A percentile compares a stretch with the other conserved stretches of the same genome.
These are phyloP conservation scores for Seriola rivoliana DNA, from an alignment of 2,113 vertebrate genomes.

Conservation along the genomic window DNA sequence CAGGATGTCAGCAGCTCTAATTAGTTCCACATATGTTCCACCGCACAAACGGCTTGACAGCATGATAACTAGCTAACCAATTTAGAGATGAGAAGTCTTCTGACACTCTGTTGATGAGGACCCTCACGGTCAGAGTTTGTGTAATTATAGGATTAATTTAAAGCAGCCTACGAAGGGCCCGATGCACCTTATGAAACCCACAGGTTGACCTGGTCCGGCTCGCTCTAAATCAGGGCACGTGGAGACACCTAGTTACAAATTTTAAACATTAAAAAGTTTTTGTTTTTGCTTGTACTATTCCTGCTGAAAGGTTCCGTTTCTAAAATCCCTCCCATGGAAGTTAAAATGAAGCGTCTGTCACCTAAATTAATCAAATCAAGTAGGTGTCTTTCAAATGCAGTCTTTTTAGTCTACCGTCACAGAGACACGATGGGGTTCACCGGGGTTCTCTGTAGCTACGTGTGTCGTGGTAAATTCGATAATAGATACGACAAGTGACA, in stretches of 20 bases:
- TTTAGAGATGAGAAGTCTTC: not conserved
- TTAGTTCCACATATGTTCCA: constrained; percentile 4
- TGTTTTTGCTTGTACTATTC: too few relatives aligned
- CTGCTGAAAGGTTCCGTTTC: too few relatives aligned
- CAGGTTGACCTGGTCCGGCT: not conserved
- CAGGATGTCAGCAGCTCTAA: constrained; percentile 2
- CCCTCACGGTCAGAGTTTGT: not conserved
- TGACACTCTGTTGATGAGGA: constrained; percentile 23
- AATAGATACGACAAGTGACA: too few relatives aligned
- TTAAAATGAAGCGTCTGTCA: not conserved
- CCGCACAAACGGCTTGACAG: not conserved
- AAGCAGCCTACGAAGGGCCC: not conserved
- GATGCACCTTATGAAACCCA: not conserved
- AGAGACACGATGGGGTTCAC: too few relatives aligned
- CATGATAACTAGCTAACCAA: not conserved
- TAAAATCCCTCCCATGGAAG: too few relatives aligned
- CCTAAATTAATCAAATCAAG: too few relatives aligned
- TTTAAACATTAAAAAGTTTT: not conserved
- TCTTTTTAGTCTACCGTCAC: too few relatives aligned
- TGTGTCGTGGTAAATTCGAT: too few relatives aligned
- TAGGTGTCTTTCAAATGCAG: too few relatives aligned
- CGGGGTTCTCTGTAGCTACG: too few relatives aligned
- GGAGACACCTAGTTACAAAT: not conserved
- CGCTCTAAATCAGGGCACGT: not conserved
- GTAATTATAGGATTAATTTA: not conserved